A percentile compares a stretch with the other conserved stretches of the same genome.
These are phyloP conservation scores for Actias luna DNA, from an alignment of 2,888 invertebrate species.

Conservation along the genomic window DNA sequence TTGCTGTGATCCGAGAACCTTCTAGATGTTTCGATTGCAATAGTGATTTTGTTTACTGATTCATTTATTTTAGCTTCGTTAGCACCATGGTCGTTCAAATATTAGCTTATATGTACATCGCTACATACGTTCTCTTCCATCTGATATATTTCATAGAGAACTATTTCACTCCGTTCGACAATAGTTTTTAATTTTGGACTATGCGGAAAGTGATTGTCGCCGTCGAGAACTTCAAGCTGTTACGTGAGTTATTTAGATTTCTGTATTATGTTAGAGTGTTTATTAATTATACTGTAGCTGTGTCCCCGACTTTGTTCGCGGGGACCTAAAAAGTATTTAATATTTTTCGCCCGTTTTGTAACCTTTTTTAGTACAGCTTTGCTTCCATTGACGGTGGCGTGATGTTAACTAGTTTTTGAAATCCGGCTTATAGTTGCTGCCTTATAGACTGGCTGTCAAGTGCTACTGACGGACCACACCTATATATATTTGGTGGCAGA, in stretches of 20 bases:
- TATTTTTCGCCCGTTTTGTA: too few species aligned
- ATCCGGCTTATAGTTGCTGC: too few species aligned
- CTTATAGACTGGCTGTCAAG: too few species aligned
- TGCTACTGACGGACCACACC: too few species aligned
- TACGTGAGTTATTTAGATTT: constrained; percentile 47
- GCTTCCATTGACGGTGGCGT: too few species aligned
- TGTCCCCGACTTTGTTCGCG: too few species aligned
- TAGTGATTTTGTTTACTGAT: neutral
- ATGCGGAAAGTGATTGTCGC: constrained; percentile 37
- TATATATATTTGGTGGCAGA: too few species aligned
- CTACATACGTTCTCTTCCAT: constrained; percentile 9
- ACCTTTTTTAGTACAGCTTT: too few species aligned
- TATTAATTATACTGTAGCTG: neutral
- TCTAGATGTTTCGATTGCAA: constrained; percentile 9
- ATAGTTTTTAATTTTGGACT: constrained; percentile 17
- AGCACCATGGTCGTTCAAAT: neutral
- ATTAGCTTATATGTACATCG: constrained; percentile 8
- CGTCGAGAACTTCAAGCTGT: constrained; percentile 41
- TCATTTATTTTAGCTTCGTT: neutral
- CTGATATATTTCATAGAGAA: neutral
- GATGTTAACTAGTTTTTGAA: too few species aligned
- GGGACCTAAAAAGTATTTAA: too few species aligned
- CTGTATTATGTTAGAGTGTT: neutral
- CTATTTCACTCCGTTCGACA: neutral
- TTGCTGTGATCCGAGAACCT: constrained; percentile 33